A percentile compares a stretch with the other conserved stretches of the same genome.
These are phyloP conservation scores for Cotesia typhae DNA, from an alignment of 1,140 invertebrate species.

Conservation along the genomic window DNA sequence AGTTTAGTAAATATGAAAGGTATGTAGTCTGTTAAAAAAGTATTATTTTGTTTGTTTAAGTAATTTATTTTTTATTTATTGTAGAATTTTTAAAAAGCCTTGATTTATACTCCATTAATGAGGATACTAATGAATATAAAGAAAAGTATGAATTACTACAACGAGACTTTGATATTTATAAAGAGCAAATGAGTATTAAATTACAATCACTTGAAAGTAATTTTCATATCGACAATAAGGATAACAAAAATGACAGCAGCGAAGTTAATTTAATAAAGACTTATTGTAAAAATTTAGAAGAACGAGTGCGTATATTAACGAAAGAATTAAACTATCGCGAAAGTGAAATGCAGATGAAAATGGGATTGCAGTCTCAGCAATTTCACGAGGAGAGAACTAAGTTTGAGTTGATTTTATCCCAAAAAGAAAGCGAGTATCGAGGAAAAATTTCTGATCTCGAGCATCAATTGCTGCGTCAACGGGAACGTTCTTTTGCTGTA, in stretches of 20 bases:
- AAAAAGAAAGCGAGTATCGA: conserved; percentile 67
- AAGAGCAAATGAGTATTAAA: conserved; percentile 50
- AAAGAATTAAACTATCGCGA: conserved; percentile 71
- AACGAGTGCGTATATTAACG: conserved; percentile 71
- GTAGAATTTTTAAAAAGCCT: conserved; percentile 43
- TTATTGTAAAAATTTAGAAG: conserved; percentile 72
- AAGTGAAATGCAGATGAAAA: conserved; percentile 65
- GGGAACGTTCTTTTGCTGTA: conserved; percentile 78
- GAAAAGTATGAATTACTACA: conserved; percentile 64
- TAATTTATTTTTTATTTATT: conserved; percentile 16
- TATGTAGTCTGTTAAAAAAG: conserved; percentile 32
- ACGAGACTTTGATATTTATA: conserved; percentile 64
- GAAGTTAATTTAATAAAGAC: conserved; percentile 66
- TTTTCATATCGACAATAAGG: conserved; percentile 43
- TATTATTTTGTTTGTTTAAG: conserved; percentile 4
- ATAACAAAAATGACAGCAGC: conserved; percentile 53
- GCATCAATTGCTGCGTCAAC: conserved; percentile 79
- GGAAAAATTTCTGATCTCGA: conserved; percentile 73
- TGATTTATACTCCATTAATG: conserved; percentile 48
- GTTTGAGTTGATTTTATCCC: conserved; percentile 51
- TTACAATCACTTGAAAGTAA: conserved; percentile 48
- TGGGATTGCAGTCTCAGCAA: conserved; percentile 62
- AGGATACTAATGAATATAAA: conserved; percentile 56
- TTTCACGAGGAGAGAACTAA: conserved; percentile 67
- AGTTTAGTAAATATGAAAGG: conserved; percentile 53